Conservation (phyloP, 2,888 invertebrate genomes). For the Dioctria rufipes region DNA sequence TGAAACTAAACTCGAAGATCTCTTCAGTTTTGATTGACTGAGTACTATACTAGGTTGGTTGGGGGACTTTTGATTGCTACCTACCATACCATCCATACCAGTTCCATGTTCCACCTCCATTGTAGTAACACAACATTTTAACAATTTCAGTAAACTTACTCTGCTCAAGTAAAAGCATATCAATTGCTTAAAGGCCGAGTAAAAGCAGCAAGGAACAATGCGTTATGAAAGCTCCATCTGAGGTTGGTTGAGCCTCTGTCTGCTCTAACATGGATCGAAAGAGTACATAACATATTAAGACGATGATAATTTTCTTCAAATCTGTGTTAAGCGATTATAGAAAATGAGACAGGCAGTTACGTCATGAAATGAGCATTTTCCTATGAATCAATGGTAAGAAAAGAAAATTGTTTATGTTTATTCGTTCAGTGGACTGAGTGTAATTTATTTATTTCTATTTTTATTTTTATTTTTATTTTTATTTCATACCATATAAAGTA, state of each 20-base stretch:
- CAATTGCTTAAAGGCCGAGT: slow-evolving; percentile 45
- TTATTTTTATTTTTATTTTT: too few relatives aligned
- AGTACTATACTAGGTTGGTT: background rate
- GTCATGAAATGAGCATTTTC: background rate
- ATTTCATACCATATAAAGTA: too few relatives aligned
- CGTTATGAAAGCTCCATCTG: slow-evolving; percentile 39
- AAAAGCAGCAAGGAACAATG: slow-evolving; percentile 29
- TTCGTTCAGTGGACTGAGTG: too few relatives aligned
- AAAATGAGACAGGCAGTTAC: background rate
- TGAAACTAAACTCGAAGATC: slow-evolving; percentile 32
- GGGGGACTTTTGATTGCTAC: slow-evolving; percentile 9
- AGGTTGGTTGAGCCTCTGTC: too few relatives aligned
- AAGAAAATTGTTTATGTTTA: background rate
- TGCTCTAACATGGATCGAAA: background rate
- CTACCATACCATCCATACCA: background rate
- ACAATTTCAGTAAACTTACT: slow-evolving; percentile 20
- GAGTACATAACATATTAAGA: background rate
- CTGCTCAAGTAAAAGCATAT: slow-evolving; percentile 37
- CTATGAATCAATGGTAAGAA: background rate
- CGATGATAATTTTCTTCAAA: background rate
- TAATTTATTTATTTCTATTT: too few relatives aligned
- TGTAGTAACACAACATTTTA: slow-evolving; percentile 22
- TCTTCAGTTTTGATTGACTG: background rate
- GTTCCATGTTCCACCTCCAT: slow-evolving; percentile 38
- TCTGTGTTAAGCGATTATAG: background rate